Conservation (phyloP, 2,888 invertebrate genomes). For the Eristalis pertinax region DNA sequence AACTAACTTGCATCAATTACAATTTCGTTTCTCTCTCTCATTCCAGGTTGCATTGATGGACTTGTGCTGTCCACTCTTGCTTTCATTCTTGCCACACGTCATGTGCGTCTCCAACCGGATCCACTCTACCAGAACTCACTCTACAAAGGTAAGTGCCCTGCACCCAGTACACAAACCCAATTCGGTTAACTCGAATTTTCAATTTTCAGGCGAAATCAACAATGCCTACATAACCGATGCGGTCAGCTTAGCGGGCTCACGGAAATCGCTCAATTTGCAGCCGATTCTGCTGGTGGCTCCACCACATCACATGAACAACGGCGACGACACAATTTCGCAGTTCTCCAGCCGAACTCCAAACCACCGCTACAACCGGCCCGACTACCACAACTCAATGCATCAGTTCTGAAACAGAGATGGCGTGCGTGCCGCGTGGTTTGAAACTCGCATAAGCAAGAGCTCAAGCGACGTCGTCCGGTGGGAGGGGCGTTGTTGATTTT, state of each 20-base stretch:
- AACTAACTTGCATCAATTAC: background rate
- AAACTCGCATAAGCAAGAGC: conserved; percentile 55
- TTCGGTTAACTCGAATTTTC: background rate
- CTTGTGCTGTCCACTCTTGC: conserved; percentile 93
- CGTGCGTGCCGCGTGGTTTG: conserved; percentile 34
- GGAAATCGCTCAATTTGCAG: conserved; percentile 92
- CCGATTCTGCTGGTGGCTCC: conserved; percentile 87
- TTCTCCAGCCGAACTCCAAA: conserved; percentile 87
- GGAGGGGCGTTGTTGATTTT: conserved; percentile 37
- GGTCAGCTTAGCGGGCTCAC: conserved; percentile 91
- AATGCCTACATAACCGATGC: conserved; percentile 93
- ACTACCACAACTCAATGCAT: conserved; percentile 86
- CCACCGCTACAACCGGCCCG: conserved; percentile 83
- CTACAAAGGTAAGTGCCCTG: conserved; percentile 84
- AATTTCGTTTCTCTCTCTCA: background rate
- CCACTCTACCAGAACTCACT: conserved; percentile 87
- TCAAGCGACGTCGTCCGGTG: background rate
- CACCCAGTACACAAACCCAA: background rate
- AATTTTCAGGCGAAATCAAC: conserved; percentile 90
- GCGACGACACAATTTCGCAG: conserved; percentile 89
- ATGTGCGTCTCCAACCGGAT: conserved; percentile 92
- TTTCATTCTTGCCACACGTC: conserved; percentile 95
- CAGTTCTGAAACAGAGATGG: conserved; percentile 83
- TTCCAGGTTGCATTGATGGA: conserved; percentile 88
- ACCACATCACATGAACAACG: conserved; percentile 82